Evolutionary conservation across 2,113 vertebrate genomes (phyloP).

Genomic region (Uria lomvia): DNA sequence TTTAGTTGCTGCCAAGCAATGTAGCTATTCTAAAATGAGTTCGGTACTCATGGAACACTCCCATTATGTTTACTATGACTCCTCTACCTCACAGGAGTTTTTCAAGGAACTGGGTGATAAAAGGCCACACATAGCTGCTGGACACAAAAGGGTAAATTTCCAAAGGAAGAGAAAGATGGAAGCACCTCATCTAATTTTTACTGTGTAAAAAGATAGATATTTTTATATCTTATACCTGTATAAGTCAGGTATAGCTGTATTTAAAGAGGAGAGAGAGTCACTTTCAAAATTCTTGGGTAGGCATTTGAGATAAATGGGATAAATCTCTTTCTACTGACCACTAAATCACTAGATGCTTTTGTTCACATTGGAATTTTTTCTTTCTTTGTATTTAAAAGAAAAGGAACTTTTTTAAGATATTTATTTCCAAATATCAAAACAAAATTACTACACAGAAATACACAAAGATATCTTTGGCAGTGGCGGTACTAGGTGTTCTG

Average conservation of each 20-base stretch:
- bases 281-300: background rate
- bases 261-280: background rate
- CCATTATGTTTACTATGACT: background rate
- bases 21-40: background rate
- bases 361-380: background rate
- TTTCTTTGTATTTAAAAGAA: background rate
- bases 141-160: background rate
- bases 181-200: background rate
- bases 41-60: background rate
- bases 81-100: background rate
- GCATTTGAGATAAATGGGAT: background rate
- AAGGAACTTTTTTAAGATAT: background rate
- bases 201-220: background rate
- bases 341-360: background rate
- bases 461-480: background rate
- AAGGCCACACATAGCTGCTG: background rate
- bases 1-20: background rate
- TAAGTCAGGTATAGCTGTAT: background rate
- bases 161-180: background rate
- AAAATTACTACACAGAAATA: background rate
- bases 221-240: background rate
- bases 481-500: accelerated
- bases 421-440: background rate
- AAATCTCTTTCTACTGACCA: background rate
- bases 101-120: background rate